A percentile compares a stretch with the other conserved stretches of the same genome.
Evolutionary conservation across 1,140 invertebrate species (phyloP).

Genomic region (Holcopasites calliopsidis): DNA sequence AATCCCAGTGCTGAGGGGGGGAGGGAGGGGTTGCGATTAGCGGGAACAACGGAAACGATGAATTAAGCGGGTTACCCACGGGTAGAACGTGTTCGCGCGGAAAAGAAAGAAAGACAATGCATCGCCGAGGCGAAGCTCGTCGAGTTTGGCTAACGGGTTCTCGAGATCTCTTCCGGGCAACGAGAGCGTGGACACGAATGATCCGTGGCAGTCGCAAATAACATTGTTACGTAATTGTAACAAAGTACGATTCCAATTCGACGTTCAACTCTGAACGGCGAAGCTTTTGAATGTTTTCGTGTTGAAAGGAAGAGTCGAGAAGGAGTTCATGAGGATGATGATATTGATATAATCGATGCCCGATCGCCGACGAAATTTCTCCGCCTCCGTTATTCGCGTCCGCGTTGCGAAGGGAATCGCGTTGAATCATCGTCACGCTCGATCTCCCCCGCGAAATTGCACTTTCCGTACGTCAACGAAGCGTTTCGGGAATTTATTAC

Average conservation of each 20-base stretch:
- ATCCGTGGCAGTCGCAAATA: neutral
- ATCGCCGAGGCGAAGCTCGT: neutral
- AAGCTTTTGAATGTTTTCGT: no score
- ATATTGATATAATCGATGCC: no score
- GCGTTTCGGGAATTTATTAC: no score
- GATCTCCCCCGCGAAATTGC: no score
- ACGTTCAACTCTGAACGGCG: no score
- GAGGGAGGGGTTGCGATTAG: neutral
- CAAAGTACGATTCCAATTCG: no score
- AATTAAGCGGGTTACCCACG: constrained; percentile 26
- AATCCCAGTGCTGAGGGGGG: no score
- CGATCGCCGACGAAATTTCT: neutral
- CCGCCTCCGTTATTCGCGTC: neutral
- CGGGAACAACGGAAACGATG: constrained; percentile 15
- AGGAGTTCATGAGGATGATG: neutral
- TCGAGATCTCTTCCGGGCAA: neutral
- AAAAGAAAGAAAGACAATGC: constrained; percentile 6
- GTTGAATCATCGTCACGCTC: constrained; percentile 34
- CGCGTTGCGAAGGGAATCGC: neutral
- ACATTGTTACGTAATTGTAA: no score
- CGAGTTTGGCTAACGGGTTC: constrained; percentile 12
- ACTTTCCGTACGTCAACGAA: no score
- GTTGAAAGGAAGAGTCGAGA: no score
- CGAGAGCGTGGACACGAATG: neutral
- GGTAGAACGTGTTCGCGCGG: neutral